A percentile compares a stretch with the other conserved stretches of the same genome.
Conservation (phyloP, 2,888 invertebrate genomes). For the Hypolimnas misippus region DNA sequence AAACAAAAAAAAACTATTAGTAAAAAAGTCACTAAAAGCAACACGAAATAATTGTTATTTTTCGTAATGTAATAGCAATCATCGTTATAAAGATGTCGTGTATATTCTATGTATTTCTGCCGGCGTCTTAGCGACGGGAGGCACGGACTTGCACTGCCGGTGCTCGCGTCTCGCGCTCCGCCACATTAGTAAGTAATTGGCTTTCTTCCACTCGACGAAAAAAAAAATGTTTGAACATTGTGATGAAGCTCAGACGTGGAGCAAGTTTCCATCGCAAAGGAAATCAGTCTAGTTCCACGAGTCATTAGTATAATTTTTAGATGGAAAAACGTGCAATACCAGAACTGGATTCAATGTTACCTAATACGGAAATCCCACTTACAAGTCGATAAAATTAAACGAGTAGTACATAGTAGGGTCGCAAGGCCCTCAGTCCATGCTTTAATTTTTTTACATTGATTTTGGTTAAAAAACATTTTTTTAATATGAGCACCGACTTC, state of each 20-base stretch:
- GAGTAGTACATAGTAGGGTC: neutral
- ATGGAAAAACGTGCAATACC: conserved; percentile 9
- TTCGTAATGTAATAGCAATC: conserved; percentile 16
- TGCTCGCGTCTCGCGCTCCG: conserved; percentile 48
- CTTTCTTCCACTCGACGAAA: conserved; percentile 62
- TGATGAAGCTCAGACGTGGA: conserved; percentile 51
- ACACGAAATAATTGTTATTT: conserved; percentile 4
- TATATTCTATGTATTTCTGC: conserved; percentile 39
- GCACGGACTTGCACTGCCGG: conserved; percentile 46
- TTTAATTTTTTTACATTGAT: too few relatives aligned
- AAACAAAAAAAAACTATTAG: conserved; percentile 11
- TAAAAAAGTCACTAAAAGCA: conserved; percentile 15
- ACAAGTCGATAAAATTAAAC: conserved; percentile 3
- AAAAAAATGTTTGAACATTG: conserved; percentile 58
- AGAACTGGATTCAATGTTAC: conserved; percentile 16
- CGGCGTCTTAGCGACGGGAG: conserved; percentile 42
- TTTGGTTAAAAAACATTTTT: too few relatives aligned
- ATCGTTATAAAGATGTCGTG: conserved; percentile 28
- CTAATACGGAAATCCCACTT: conserved; percentile 16
- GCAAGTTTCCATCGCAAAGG: conserved; percentile 34
- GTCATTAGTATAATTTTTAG: conserved; percentile 9
- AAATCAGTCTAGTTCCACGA: conserved; percentile 35
- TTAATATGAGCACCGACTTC: too few relatives aligned
- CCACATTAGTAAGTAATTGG: conserved; percentile 57
- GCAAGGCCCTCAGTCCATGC: neutral